These are phyloP conservation scores for Lepilemur ruficaudatus DNA, from an alignment of 2,797 vertebrate genomes.

Conservation along the genomic window DNA sequence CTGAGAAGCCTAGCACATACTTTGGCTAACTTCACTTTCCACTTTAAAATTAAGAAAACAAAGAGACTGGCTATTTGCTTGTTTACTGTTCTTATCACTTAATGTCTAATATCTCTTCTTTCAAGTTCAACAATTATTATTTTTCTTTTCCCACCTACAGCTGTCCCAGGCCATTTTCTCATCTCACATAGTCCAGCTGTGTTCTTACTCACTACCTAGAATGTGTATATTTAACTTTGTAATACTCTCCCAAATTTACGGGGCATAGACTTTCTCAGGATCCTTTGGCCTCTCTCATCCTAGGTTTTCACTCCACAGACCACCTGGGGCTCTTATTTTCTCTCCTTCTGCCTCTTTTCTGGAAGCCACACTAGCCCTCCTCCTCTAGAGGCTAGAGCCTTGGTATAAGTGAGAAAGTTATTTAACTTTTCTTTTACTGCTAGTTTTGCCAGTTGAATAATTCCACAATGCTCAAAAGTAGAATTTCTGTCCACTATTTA, in stretches of 20 bases:
- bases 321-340: background rate
- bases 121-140: background rate
- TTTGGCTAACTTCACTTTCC: background rate
- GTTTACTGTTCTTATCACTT: background rate
- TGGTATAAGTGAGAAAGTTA: background rate
- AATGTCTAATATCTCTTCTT: background rate
- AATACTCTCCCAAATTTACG: background rate
- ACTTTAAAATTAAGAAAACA: background rate
- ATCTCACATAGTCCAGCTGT: background rate
- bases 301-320: background rate
- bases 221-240: background rate
- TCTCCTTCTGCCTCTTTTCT: background rate
- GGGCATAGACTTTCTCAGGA: background rate
- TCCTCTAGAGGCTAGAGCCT: background rate
- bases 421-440: background rate
- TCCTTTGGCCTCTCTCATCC: background rate
- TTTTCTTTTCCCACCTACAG: background rate
- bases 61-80: background rate
- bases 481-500: background rate
- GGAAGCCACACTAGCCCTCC: fast-evolving
- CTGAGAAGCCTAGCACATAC: background rate
- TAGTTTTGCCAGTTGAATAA: background rate
- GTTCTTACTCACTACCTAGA: background rate
- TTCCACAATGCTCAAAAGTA: background rate
- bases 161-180: background rate